phyloP scores from a whole-genome alignment of 2,888 invertebrate species.

The Epinotia demarniana region DNA sequence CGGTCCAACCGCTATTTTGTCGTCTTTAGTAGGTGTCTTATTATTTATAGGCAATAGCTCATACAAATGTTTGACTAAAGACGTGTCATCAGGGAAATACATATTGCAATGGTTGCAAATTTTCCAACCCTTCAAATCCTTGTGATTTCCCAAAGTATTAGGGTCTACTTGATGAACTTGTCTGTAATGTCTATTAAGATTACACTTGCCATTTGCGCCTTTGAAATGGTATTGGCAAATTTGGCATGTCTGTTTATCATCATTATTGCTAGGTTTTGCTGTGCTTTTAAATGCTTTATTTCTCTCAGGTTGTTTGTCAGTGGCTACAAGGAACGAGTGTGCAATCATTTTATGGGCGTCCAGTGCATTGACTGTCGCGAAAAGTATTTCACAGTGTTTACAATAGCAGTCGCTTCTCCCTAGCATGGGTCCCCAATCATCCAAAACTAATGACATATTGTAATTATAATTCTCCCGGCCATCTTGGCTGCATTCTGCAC shows the following conservation, averaged over 20 bases:
- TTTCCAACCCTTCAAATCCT: conserved; percentile 29
- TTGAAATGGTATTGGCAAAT: conserved; percentile 27
- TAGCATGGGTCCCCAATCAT: conserved; percentile 58
- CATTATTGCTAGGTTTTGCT: conserved; percentile 32
- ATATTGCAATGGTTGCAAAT: conserved; percentile 63
- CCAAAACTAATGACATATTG: conserved; percentile 50
- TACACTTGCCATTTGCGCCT: background rate
- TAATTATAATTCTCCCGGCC: conserved; percentile 40
- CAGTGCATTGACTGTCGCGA: conserved; percentile 61
- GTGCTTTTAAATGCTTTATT: conserved; percentile 51
- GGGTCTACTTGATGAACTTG: conserved; percentile 29
- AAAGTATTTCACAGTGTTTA: conserved; percentile 57
- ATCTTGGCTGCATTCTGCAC: conserved; percentile 20
- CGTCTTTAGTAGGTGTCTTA: conserved; percentile 13
- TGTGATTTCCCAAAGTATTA: background rate
- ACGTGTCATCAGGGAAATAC: conserved; percentile 55
- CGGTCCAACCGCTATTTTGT: conserved; percentile 26
- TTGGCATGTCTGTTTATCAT: conserved; percentile 45
- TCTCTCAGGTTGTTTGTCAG: conserved; percentile 31
- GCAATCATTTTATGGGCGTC: conserved; percentile 63
- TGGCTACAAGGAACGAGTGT: conserved; percentile 62
- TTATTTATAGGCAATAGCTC: conserved; percentile 54
- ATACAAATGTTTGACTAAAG: conserved; percentile 62
- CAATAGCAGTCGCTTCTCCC: conserved; percentile 57
- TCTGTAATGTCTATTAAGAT: conserved; percentile 27